Evolutionary conservation across 1,140 invertebrate genomes (phyloP), one percentile per base, ranked within the genome.

Genomic region (Drosophila lacteicornis): DNA sequence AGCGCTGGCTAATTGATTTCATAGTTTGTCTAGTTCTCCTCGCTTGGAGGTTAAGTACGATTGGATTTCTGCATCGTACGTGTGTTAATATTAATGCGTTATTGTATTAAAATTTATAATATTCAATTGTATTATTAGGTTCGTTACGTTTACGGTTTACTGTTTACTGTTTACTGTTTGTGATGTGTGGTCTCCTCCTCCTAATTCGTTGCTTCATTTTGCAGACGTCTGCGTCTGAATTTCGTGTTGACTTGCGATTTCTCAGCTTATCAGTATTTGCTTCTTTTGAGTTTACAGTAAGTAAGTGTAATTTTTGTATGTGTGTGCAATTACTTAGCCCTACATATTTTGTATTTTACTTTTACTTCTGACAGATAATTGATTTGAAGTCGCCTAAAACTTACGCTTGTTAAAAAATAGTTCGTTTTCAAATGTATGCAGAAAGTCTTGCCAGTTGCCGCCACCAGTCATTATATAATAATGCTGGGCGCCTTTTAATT

Each of bases 351-450:
- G 63, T 67, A 43, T 58, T 62, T 42, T 65, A 43, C 50, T 70
- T 58, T 78, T 71, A 67, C 63, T 68, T 53, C 60, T 49, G 55
- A 25, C 73, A 60, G 78, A 71, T 84, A 84, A 84, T 84, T 86
- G 82, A 87, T 86, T 87, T 80, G 46, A 80, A 82, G 79, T 86
- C 82, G 74, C 83, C 84, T 87, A 87, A 88, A 80, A 61, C 68
- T 80, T 75, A 81, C 65, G 78, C 67, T 76, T 51, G 62, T 81
- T 82, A 77, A 83, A 79, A 79, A 79, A 79, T 79, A 79, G 53
- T 65, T 60, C 56, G 42, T 49, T 78, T 59, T 70, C 53, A 57
- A 79, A 78, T 78, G 58, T 63, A 53, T 70, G 76, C 83, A 62
- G 67, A 86, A 86, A 87, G 84, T 87, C 84, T 83, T 83, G 83